Evolutionary conservation across 2,888 invertebrate species (phyloP).

Genomic region (Ptycholaimellus sp.): DNA sequence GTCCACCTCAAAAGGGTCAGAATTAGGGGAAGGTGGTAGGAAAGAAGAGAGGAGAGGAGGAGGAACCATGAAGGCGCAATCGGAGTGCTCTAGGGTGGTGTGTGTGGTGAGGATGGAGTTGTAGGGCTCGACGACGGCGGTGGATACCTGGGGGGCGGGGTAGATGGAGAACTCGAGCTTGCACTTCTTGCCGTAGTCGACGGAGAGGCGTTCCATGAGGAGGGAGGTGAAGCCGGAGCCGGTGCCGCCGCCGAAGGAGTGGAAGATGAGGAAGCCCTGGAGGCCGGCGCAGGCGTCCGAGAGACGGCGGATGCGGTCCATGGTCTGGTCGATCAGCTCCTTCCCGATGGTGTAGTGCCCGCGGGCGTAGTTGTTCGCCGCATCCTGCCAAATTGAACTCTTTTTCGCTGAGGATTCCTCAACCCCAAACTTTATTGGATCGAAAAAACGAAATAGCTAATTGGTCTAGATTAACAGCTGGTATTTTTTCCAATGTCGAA

Average conservation of each 20-base stretch:
- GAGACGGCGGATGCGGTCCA: slow-evolving; percentile 49
- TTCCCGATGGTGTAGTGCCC: slow-evolving; percentile 50
- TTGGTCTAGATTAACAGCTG: background rate
- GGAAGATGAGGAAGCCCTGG: slow-evolving; percentile 60
- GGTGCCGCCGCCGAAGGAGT: slow-evolving; percentile 63
- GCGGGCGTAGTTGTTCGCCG: slow-evolving; percentile 31
- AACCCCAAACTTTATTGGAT: too few species aligned
- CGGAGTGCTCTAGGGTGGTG: slow-evolving; percentile 70
- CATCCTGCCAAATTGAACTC: too few species aligned
- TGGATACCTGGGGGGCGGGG: slow-evolving; percentile 58
- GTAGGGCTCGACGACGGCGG: slow-evolving; percentile 81
- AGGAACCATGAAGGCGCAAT: slow-evolving; percentile 62
- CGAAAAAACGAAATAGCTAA: background rate
- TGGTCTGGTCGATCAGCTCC: slow-evolving; percentile 40
- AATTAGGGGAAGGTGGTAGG: too few species aligned
- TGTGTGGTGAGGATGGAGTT: slow-evolving; percentile 82
- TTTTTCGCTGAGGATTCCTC: too few species aligned
- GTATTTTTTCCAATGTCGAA: too few species aligned
- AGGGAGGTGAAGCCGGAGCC: slow-evolving; percentile 68
- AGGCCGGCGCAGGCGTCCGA: slow-evolving; percentile 50
- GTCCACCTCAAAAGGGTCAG: slow-evolving; percentile 47
- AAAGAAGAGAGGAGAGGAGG: background rate
- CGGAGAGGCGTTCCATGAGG: slow-evolving; percentile 55
- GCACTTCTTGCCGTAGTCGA: slow-evolving; percentile 62
- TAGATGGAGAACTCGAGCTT: slow-evolving; percentile 70